These are phyloP conservation scores for Drosophila watanabei DNA, from an alignment of 1,140 invertebrate genomes.

Conservation along the genomic window DNA sequence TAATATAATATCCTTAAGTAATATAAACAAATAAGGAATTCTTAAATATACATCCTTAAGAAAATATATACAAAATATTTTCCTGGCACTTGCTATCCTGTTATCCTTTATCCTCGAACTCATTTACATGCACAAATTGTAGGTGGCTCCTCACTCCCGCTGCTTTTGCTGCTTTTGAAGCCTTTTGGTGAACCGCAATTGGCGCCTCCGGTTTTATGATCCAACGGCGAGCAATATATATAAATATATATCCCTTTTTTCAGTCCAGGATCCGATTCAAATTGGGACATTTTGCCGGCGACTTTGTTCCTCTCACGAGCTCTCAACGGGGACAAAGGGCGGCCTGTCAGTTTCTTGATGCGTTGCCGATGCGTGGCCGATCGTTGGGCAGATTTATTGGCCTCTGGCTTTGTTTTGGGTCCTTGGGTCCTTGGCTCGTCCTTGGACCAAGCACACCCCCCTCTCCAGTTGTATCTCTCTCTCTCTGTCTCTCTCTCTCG, in stretches of 20 bases:
- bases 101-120: neutral
- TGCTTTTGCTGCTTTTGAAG: neutral
- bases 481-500: no score
- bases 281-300: constrained; percentile 20
- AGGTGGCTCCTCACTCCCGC: constrained; percentile 17
- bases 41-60: no score
- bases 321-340: constrained; percentile 52
- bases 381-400: constrained; percentile 73
- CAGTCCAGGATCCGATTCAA: constrained; percentile 13
- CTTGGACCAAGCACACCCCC: constrained; percentile 23
- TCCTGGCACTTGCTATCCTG: neutral
- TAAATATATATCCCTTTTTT: neutral
- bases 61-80: constrained; percentile 2
- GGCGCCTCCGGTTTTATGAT: constrained; percentile 66
- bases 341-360: constrained; percentile 62
- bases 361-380: constrained; percentile 68
- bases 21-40: no score
- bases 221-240: constrained; percentile 1
- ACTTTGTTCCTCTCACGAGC: constrained; percentile 39
- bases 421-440: constrained; percentile 51
- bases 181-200: constrained; percentile 42
- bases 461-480: neutral
- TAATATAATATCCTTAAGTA: no score
- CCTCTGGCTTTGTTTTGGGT: constrained; percentile 60
- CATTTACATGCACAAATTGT: neutral